Base-by-base conservation (phyloP, 2,113 vertebrate species). In the Chionomys nivalis region DNA sequence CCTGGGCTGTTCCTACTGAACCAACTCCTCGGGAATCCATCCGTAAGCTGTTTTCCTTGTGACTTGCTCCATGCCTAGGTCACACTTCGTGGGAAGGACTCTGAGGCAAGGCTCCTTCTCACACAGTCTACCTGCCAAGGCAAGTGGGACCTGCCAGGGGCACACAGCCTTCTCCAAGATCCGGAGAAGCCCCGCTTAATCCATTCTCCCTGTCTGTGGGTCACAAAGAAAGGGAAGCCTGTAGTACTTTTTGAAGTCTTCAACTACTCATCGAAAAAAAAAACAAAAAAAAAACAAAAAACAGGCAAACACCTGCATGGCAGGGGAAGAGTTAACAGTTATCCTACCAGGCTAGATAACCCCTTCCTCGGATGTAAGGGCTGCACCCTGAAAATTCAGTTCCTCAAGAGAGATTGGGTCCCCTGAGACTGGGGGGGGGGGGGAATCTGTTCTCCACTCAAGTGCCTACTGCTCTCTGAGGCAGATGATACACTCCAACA, bases 241-340 rank as follows among this genome's bases (percentile, higher is more conserved):
- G 49, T 52, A 91, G 58, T 75, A 44, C 70, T 85, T 86, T 85
- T 42, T 93, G 13, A 94, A 91, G 55, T 77, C 61, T 93, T 87
- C 68, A 83, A 87, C 55, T 61, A 58, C 63, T 77, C 52, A 5
- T 17, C 19, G 52, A 58, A 47, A 36, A 68, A 68, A 85, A 92
- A 73, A 52, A 55, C 19, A 61, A 58, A 47, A 36, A 68, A 68
- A 85, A 92, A 73, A 52, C 16, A 55, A 55, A 58, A 58, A 23
- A 21, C 24, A n/a, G 23, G 2, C 78, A 76, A 24, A 49, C 5
- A 19, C 33, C 26, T 65, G 28, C 0, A 0, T 8, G 33, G 49
- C 87, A 39, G 17, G 21, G 52, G 26, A 36, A 14, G 26, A 7
- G 16, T 7, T 28, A 28, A 9, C 68, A 23, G 0, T 58, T 42